A percentile compares a stretch with the other conserved stretches of the same genome.
phyloP scores from a whole-genome alignment of 2,797 vertebrate genomes.

The Simalia tracyae region DNA sequence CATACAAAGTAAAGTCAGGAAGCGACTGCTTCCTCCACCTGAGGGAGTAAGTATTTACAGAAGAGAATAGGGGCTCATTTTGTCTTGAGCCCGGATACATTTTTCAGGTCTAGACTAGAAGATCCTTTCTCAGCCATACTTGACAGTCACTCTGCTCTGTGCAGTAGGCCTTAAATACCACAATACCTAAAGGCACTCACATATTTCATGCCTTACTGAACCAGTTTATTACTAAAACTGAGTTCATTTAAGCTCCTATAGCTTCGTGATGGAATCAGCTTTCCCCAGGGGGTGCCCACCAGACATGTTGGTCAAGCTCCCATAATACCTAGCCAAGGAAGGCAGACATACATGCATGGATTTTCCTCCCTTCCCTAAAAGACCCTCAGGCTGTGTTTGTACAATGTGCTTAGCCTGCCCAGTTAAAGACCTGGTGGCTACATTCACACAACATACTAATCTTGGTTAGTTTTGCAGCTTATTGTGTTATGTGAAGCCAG shows the following conservation, averaged over 20 bases:
- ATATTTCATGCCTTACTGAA: background rate
- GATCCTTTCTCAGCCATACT: background rate
- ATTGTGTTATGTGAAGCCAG: background rate
- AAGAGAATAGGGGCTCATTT: background rate
- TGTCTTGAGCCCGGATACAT: background rate
- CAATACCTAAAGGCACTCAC: background rate
- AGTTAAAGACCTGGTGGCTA: background rate
- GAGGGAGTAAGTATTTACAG: background rate
- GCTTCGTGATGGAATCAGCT: background rate
- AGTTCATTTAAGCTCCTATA: background rate
- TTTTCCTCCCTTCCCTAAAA: background rate
- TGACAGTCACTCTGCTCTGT: background rate
- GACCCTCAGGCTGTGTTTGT: background rate
- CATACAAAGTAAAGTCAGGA: background rate
- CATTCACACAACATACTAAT: background rate
- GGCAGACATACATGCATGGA: background rate
- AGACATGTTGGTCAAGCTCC: background rate
- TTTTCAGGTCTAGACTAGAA: background rate
- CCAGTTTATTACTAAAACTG: background rate
- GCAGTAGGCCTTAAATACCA: background rate
- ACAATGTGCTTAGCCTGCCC: background rate
- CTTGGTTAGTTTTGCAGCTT: background rate
- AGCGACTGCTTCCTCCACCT: background rate
- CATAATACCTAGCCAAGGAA: background rate
- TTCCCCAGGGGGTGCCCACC: background rate